phyloP scores from a whole-genome alignment of 1,140 invertebrate genomes.

The Lithobius niger region DNA sequence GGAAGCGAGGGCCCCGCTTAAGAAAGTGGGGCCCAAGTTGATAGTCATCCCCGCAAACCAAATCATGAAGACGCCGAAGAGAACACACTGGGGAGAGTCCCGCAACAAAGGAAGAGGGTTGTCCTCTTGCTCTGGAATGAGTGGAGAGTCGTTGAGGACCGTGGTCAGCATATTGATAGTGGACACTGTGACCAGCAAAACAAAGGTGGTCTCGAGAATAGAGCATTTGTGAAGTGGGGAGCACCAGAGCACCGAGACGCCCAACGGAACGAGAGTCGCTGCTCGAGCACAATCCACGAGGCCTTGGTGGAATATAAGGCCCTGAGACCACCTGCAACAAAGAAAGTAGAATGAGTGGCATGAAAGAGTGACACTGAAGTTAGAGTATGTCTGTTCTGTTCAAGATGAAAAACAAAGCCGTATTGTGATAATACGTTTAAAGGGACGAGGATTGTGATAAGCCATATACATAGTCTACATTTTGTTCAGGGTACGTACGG shows the following conservation, averaged over 20 bases:
- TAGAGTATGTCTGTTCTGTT: too few species aligned
- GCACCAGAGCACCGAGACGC: constrained; percentile 65
- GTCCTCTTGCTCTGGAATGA: constrained; percentile 49
- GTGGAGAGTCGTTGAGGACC: constrained; percentile 74
- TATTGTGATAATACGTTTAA: too few species aligned
- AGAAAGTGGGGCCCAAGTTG: constrained; percentile 78
- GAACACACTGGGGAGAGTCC: constrained; percentile 72
- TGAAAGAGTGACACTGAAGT: too few species aligned
- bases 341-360: too few species aligned
- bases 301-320: constrained; percentile 71
- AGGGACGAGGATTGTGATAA: too few species aligned
- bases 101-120: constrained; percentile 47
- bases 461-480: too few species aligned
- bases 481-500: too few species aligned
- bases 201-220: constrained; percentile 75
- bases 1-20: constrained; percentile 68
- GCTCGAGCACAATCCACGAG: constrained; percentile 69
- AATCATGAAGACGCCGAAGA: constrained; percentile 84
- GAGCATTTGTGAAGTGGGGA: constrained; percentile 74
- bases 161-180: constrained; percentile 83
- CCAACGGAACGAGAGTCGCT: constrained; percentile 62
- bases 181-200: constrained; percentile 73
- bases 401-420: too few species aligned
- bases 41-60: constrained; percentile 72
- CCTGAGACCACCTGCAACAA: constrained; percentile 65